phyloP scores from a whole-genome alignment of 2,888 invertebrate genomes.

The Ametastegia equiseti region DNA sequence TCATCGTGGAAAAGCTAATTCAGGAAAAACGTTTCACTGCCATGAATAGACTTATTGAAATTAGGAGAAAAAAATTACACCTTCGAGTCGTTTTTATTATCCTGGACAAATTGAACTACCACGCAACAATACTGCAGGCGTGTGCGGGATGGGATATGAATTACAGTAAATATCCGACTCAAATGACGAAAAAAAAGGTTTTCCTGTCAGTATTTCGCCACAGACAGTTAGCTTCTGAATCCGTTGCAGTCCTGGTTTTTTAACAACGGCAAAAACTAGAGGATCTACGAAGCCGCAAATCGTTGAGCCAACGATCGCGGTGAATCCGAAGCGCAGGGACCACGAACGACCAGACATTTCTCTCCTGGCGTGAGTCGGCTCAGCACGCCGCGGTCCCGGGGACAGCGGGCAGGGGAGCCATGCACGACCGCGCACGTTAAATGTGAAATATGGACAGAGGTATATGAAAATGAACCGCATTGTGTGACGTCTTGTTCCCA shows the following conservation, averaged over 20 bases:
- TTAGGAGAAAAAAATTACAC: too few species aligned
- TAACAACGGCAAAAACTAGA: constrained; percentile 4
- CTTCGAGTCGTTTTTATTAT: too few species aligned
- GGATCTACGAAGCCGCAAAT: constrained; percentile 27
- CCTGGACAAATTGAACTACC: neutral
- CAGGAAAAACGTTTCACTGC: neutral
- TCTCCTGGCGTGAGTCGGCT: constrained; percentile 31
- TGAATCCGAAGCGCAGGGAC: constrained; percentile 17
- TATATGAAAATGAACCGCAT: constrained; percentile 50
- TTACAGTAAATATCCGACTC: neutral
- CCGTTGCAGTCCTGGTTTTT: constrained; percentile 26
- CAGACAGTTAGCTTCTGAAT: constrained; percentile 27
- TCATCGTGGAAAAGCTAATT: constrained; percentile 19
- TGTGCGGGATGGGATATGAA: neutral
- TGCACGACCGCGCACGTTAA: constrained; percentile 50
- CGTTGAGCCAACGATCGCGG: constrained; percentile 26
- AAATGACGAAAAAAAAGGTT: neutral
- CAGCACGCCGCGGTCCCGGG: constrained; percentile 36
- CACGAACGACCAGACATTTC: constrained; percentile 42
- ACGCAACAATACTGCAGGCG: neutral
- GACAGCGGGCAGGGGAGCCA: constrained; percentile 40
- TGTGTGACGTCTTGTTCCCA: constrained; percentile 49
- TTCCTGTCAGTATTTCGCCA: constrained; percentile 14
- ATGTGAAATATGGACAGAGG: constrained; percentile 50
- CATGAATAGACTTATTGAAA: neutral